Evolutionary conservation across 1,140 invertebrate genomes (phyloP).

Genomic region (Drosophila punjabiensis): DNA sequence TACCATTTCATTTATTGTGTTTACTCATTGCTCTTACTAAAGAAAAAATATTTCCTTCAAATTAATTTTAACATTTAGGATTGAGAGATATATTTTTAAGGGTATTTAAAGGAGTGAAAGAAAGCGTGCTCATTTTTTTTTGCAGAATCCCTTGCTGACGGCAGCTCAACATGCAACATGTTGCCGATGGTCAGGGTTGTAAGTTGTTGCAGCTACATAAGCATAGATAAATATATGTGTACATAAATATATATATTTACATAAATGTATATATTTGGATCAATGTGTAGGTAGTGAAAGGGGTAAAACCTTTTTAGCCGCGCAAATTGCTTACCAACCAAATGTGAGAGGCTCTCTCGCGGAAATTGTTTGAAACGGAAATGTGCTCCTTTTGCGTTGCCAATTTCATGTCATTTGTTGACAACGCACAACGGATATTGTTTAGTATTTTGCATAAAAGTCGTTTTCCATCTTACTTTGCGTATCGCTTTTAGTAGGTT

Average conservation of each 20-base stretch:
- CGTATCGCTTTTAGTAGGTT: slow-evolving; percentile 56
- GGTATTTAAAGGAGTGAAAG: not conserved
- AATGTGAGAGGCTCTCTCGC: slow-evolving; percentile 72
- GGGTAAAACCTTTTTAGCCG: not conserved
- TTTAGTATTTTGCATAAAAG: slow-evolving; percentile 78
- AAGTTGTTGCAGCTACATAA: slow-evolving; percentile 3
- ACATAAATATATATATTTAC: not conserved
- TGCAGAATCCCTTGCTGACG: slow-evolving; percentile 10
- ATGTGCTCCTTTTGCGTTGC: slow-evolving; percentile 70
- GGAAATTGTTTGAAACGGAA: slow-evolving; percentile 83
- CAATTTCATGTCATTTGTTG: slow-evolving; percentile 81
- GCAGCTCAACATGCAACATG: slow-evolving; percentile 69
- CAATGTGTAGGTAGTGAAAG: not conserved
- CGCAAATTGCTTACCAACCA: slow-evolving; percentile 79
- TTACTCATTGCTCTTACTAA: too few species aligned
- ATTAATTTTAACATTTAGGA: too few species aligned
- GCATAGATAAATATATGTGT: not conserved
- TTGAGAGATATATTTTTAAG: not conserved
- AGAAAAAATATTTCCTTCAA: too few species aligned
- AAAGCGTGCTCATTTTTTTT: slow-evolving; percentile 15
- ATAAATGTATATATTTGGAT: not conserved
- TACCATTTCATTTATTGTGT: too few species aligned
- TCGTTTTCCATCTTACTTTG: slow-evolving; percentile 29
- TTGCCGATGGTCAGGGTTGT: slow-evolving; percentile 74
- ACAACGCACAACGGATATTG: slow-evolving; percentile 78